phyloP scores from a whole-genome alignment of 2,797 vertebrate genomes.

The Furcifer pardalis region DNA sequence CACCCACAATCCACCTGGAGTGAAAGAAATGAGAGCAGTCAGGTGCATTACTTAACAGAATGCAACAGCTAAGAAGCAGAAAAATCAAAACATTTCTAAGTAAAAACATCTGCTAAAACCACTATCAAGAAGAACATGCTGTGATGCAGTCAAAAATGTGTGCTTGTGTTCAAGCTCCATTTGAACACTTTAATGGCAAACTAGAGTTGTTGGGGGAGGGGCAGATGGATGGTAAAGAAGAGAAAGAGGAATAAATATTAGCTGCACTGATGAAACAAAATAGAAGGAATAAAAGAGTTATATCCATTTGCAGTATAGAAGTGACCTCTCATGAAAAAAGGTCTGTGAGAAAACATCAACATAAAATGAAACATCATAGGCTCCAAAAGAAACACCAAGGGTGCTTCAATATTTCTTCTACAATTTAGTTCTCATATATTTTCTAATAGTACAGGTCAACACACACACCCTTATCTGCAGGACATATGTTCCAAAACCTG shows the following conservation, averaged over 20 bases:
- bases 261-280: not conserved
- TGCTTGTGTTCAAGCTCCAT: not conserved
- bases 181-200: not conserved
- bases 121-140: not conserved
- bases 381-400: not conserved
- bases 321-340: not conserved
- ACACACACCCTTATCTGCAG: too few species aligned
- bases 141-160: not conserved
- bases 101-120: not conserved
- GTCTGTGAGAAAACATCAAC: not conserved
- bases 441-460: too few species aligned
- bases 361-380: not conserved
- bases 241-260: not conserved
- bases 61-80: not conserved
- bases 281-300: not conserved
- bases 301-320: not conserved
- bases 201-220: not conserved
- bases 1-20: conserved; percentile 74
- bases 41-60: not conserved
- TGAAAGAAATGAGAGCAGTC: not conserved
- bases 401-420: not conserved
- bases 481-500: too few species aligned
- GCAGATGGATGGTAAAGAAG: not conserved
- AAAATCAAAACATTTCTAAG: not conserved
- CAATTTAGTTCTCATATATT: not conserved